These are phyloP conservation scores for Deladenus siricidicola DNA, from an alignment of 2,888 invertebrate genomes.

Conservation along the genomic window DNA sequence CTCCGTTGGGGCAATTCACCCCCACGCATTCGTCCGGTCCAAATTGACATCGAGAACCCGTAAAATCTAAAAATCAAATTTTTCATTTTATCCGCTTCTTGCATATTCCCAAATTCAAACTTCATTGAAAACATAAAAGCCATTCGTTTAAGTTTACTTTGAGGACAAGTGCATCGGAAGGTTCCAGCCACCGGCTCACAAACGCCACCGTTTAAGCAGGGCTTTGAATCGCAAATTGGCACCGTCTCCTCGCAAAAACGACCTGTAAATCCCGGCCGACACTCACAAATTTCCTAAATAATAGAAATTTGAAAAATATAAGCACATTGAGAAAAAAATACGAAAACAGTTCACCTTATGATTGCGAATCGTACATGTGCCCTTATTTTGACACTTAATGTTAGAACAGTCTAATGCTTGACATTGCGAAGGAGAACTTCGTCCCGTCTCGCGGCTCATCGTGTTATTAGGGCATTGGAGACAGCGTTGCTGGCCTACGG, in stretches of 20 bases:
- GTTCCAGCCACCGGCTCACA: slow-evolving; percentile 80
- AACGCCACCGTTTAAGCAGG: slow-evolving; percentile 90
- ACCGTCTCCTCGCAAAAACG: slow-evolving; percentile 43
- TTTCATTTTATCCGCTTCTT: neutral
- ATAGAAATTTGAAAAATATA: no score
- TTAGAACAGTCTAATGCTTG: slow-evolving; percentile 66
- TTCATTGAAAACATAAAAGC: slow-evolving; percentile 8
- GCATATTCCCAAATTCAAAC: no score
- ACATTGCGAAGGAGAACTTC: slow-evolving; percentile 76
- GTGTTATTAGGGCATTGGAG: slow-evolving; percentile 82
- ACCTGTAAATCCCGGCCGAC: slow-evolving; percentile 79
- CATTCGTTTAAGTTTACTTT: slow-evolving; percentile 27
- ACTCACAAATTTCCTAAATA: slow-evolving; percentile 64
- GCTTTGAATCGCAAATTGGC: slow-evolving; percentile 75
- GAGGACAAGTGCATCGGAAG: slow-evolving; percentile 57
- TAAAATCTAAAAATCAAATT: slow-evolving; percentile 60
- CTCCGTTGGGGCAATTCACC: slow-evolving; percentile 85
- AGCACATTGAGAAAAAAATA: no score
- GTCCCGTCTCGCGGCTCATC: slow-evolving; percentile 72
- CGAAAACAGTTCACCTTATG: slow-evolving; percentile 34
- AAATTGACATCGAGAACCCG: slow-evolving; percentile 81
- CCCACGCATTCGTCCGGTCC: slow-evolving; percentile 81
- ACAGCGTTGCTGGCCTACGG: slow-evolving; percentile 69
- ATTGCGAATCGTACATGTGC: slow-evolving; percentile 39
- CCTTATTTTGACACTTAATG: slow-evolving; percentile 47